Conservation (phyloP, 2,797 vertebrate species). For the Lagocephalus sceleratus region DNA sequence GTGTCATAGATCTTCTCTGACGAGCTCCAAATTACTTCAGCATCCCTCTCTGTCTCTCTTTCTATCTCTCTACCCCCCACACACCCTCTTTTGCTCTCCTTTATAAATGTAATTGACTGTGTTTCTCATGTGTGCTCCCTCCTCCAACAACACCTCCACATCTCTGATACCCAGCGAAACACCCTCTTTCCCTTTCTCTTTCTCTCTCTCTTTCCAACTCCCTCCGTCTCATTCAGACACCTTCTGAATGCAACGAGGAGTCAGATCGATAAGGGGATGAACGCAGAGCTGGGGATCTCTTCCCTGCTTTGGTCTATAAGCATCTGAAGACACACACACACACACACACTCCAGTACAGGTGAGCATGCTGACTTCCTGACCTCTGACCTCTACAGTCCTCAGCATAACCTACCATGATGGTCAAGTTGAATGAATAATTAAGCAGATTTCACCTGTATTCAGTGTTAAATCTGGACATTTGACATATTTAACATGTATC, state of each 20-base stretch:
- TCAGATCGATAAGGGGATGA: constrained; percentile 40
- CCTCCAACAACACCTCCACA: no score
- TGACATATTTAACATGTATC: no score
- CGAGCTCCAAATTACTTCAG: constrained; percentile 54
- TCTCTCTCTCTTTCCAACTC: constrained; percentile 29
- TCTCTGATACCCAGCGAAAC: constrained; percentile 36
- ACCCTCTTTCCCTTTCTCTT: constrained; percentile 19
- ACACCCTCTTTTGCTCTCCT: constrained; percentile 8
- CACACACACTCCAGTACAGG: constrained; percentile 2
- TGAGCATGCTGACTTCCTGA: background rate
- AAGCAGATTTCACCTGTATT: no score
- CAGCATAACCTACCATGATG: no score
- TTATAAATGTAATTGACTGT: constrained; percentile 47
- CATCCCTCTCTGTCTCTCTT: constrained; percentile 16
- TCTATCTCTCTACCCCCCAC: no score
- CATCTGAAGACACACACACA: constrained; percentile 4
- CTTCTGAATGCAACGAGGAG: constrained; percentile 48
- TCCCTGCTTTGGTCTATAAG: background rate
- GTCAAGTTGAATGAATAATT: no score
- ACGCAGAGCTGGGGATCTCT: constrained; percentile 10
- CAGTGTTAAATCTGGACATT: no score
- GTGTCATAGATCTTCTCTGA: constrained; percentile 51
- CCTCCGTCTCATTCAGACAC: constrained; percentile 19
- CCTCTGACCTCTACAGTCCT: no score
- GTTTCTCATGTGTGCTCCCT: constrained; percentile 12